Base-by-base conservation (phyloP, 2,888 invertebrate species). In the Pterobdella sp. region DNA sequence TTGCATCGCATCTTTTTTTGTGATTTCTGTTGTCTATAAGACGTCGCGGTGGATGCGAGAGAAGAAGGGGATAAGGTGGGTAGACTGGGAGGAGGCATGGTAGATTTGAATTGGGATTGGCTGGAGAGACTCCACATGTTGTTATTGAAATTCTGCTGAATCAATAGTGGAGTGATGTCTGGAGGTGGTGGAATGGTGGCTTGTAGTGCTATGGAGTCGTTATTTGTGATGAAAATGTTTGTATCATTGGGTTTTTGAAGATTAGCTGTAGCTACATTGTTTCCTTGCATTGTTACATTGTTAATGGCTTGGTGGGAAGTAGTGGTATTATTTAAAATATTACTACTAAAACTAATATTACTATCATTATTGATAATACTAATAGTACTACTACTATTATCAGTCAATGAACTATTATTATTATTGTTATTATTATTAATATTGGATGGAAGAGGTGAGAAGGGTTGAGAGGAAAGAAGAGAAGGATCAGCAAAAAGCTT, bases 1-100 rank as follows among this genome's bases (percentile, higher is more conserved):
- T 89, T 89, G 82, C 92, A 92, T 31, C 88, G 88, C 82, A 91
- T 91, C 82, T 91, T 93, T 80, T 78, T 80, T 73, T 81, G 77
- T 14, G 60, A 68, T 34, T 66, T 49, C 60, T 29, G 56, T n/a
- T 71, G 49, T 35, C 37, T n/a, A 31, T 72, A 64, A 1, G 32
- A 36, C n/a, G 64, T 22, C 10, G 60, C 65, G 1, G 72, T 72
- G 26, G 49, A 64, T 10, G 71, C 63, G 18, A 71, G 35, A n/a
- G 71, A 60, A 34, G 63, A 49, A 18, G 60, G 64, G 18, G 60
- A 35, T n/a, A 63, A 32, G 71, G 63, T 26, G 31, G 65, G 65
- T 1, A 66, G 29, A 18, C 29, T 35, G 34, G 1, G 63, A 14
- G n/a, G 35, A 14, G 60, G 37, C 37, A 29, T 26, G 32, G 18